These are phyloP conservation scores for Calonectris borealis DNA, from an alignment of 2,113 vertebrate genomes.

Conservation along the genomic window DNA sequence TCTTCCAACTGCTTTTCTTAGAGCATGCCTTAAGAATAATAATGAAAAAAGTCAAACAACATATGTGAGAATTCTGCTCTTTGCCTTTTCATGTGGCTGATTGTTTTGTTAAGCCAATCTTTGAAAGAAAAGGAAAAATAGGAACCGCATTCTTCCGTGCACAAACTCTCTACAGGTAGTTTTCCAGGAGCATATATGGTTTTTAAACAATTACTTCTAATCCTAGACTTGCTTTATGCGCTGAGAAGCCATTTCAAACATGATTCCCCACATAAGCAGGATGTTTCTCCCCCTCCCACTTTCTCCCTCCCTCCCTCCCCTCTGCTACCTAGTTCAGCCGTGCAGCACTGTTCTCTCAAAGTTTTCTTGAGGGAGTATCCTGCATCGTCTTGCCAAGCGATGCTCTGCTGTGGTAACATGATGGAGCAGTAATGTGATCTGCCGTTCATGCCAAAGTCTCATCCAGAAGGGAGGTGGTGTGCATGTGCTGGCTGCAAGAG, in stretches of 20 bases:
- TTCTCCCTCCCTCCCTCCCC: not conserved
- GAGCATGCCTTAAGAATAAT: not conserved
- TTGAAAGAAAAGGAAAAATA: not conserved
- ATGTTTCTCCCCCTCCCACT: not conserved
- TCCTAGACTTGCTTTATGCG: not conserved
- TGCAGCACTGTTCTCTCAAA: slow-evolving; percentile 3
- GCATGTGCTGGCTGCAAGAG: slow-evolving; percentile 33
- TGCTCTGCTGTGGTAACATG: not conserved
- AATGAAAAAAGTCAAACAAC: not conserved
- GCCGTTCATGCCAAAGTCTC: not conserved
- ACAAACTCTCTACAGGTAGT: not conserved
- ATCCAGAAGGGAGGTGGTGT: slow-evolving; percentile 37
- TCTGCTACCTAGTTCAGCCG: not conserved
- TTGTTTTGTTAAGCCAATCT: not conserved
- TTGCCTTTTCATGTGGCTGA: not conserved
- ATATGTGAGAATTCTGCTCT: not conserved
- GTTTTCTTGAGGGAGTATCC: slow-evolving; percentile 39
- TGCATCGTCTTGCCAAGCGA: not conserved
- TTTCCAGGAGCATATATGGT: not conserved
- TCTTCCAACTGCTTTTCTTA: not conserved
- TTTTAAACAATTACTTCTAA: not conserved
- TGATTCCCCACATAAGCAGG: not conserved
- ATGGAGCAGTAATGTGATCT: not conserved
- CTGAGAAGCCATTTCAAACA: not conserved
- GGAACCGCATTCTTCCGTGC: not conserved